These are phyloP conservation scores for Shinisaurus crocodilurus DNA, from an alignment of 2,113 vertebrate genomes.

Conservation along the genomic window DNA sequence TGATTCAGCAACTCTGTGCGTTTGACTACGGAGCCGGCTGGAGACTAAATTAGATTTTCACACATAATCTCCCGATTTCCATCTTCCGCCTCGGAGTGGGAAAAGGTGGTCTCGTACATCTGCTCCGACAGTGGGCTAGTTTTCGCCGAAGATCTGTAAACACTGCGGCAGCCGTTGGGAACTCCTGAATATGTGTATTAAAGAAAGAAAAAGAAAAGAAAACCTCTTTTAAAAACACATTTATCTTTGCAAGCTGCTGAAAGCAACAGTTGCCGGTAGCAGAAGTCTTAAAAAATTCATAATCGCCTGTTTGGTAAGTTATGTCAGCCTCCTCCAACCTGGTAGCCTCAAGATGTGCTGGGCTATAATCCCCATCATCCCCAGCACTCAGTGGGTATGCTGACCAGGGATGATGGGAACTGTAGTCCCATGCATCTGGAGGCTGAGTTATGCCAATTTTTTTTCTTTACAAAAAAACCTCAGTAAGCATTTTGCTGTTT, in stretches of 20 bases:
- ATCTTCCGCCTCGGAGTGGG: conserved; percentile 36
- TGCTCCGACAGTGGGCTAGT: conserved; percentile 26
- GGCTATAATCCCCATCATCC: neutral
- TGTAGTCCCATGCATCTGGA: neutral
- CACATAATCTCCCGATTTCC: conserved; percentile 36
- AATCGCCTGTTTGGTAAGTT: conserved; percentile 62
- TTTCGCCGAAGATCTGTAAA: conserved; percentile 47
- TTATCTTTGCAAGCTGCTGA: conserved; percentile 45
- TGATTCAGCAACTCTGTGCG: conserved; percentile 29
- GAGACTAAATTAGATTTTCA: conserved; percentile 47
- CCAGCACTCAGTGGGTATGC: neutral
- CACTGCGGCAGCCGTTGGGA: conserved; percentile 51
- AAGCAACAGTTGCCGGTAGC: conserved; percentile 43
- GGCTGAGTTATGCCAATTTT: conserved; percentile 31
- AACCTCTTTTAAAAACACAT: conserved; percentile 45
- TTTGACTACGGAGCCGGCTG: conserved; percentile 9
- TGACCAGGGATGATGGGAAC: too few species aligned
- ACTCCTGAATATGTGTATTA: conserved; percentile 32
- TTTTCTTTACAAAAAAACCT: neutral
- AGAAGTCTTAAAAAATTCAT: conserved; percentile 53
- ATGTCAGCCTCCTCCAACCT: conserved; percentile 6
- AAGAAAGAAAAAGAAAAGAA: conserved; percentile 43
- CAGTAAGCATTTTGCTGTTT: conserved; percentile 56
- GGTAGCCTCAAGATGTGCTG: neutral
- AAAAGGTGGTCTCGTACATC: neutral